Base-by-base conservation (phyloP, 2,113 vertebrate genomes). In the Pseudorhombus dupliciocellatus region DNA sequence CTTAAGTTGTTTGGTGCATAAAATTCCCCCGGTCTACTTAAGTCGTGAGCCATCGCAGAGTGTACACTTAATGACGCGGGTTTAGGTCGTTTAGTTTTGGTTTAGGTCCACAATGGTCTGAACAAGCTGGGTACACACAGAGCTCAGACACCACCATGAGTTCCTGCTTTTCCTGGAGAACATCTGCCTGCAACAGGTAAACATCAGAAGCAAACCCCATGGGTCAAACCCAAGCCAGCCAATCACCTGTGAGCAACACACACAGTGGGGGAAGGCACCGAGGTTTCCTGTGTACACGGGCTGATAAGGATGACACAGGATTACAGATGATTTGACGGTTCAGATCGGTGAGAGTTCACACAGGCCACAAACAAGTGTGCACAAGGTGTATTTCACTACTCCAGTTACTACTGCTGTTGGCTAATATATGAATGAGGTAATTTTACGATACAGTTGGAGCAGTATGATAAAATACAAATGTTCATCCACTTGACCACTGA, bases 281-380 rank as follows among this genome's bases (percentile, higher is more conserved):
- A 31, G 66, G 50, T 66, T 54, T 83, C 73, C 73, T 83, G 70
- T 75, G 73, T 81, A 77, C 69, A 85, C 1, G 4, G 12, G 66
- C 68, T 71, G 84, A 90, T 89, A 91, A 87, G 80, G 57, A 67
- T 18, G 18, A 56, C 51, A 73, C 42, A 15, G 63, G 67, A 85
- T 76, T 83, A 73, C 50, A 24, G 65, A 75, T 56, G 50, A 54
- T 84, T 84, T 87, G 31, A 86, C 73, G 22, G 73, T 22, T 72
- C 77, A 70, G 59, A 66, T 48, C 7, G 9, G 14, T 55, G 65
- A 68, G 63, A 28, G 21, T 75, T 37, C 53, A 22, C 25, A 71
- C 6, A 40, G 68, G 73, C 6, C 44, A 2, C 57, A 59, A 64
- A 51, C 12, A 64, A n/a, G 1, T 54, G 22, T 24, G 40, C 22